Evolutionary conservation across 53 echinoderm and acorn worm genomes (phyloP), one percentile per base, ranked within the genome.

Genomic region (Hippasteria phrygiana): DNA sequence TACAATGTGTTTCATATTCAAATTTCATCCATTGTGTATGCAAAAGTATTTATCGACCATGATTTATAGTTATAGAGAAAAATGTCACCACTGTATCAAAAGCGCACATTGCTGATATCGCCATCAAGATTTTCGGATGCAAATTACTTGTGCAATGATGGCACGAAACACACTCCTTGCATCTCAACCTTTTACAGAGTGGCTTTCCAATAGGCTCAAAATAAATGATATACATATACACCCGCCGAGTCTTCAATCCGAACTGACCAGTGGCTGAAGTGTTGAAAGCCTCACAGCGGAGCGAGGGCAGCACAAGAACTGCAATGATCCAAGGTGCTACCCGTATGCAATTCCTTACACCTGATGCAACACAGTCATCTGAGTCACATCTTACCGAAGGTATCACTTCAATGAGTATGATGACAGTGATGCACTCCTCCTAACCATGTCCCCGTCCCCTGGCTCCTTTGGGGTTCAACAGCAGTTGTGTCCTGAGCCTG

Each of bases 91-190:
- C 20, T 59, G 4, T 26, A 59, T 17, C 20, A 24, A 24, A 4
- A 18, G 7, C 20, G 26, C 7, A 26, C 16, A 55, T 2, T 24
- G 41, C 43, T 28, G 28, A 37, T 43, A 43, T 20, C 31, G 29
- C 42, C 42, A 82, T 43, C n/a, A 74, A 63, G 80, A 80, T 80
- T 63, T 40, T 40, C 62, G 34, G 41, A 45, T 40, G 29, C 43
- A 43, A 29, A 65, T 65, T 26, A 2, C 38, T 48, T 51, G 51
- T 70, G 69, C 69, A 48, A 85, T 47, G 46, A 33, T 67, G 17
- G 1, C 32, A 18, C 29, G 53, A 45, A 34, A 36, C 17, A 32
- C 33, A 55, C 55, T 3, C n/a, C n/a, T n/a, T n/a, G n/a, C n/a
- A n/a, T n/a, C n/a, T n/a, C n/a, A n/a, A n/a, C n/a, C n/a, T n/a